phyloP scores from a whole-genome alignment of 2,797 vertebrate genomes.

The Pseudomugil tenellus region DNA sequence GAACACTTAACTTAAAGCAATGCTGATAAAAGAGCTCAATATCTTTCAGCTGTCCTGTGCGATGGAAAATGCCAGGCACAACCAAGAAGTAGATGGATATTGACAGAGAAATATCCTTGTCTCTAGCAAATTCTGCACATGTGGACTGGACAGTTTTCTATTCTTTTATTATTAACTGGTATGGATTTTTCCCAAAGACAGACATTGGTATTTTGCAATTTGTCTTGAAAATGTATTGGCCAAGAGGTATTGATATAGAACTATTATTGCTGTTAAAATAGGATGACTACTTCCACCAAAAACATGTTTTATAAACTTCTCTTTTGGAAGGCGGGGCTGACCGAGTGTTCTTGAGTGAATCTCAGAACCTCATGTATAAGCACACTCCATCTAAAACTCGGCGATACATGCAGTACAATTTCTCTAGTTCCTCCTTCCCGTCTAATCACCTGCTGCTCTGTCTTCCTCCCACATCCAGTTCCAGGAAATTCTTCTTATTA shows the following conservation, averaged over 20 bases:
- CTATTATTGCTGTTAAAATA: background rate
- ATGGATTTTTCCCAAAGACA: too few relatives aligned
- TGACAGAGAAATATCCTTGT: too few relatives aligned
- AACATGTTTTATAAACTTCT: background rate
- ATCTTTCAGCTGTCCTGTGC: too few relatives aligned
- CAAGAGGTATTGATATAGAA: background rate
- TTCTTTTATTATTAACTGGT: too few relatives aligned
- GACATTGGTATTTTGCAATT: background rate
- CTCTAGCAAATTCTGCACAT: too few relatives aligned
- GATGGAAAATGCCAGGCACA: too few relatives aligned
- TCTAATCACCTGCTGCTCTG: conserved; percentile 4
- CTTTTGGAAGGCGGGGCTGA: background rate
- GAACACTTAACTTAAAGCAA: too few relatives aligned
- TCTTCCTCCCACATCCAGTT: conserved; percentile 32
- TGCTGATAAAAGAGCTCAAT: too few relatives aligned
- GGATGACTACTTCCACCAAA: background rate
- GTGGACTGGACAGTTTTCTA: too few relatives aligned
- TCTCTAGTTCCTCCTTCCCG: background rate
- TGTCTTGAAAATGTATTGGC: background rate
- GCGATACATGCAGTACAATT: conserved; percentile 7
- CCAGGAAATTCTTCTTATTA: conserved; percentile 42
- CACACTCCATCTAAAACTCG: background rate
- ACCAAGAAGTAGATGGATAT: too few relatives aligned
- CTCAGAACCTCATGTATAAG: background rate
- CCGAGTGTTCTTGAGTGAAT: background rate